Percentiles rank a stretch among this genome's conserved stretches.
Conservation (phyloP, 1,140 invertebrate genomes). For the Marisa cornuarietis region DNA sequence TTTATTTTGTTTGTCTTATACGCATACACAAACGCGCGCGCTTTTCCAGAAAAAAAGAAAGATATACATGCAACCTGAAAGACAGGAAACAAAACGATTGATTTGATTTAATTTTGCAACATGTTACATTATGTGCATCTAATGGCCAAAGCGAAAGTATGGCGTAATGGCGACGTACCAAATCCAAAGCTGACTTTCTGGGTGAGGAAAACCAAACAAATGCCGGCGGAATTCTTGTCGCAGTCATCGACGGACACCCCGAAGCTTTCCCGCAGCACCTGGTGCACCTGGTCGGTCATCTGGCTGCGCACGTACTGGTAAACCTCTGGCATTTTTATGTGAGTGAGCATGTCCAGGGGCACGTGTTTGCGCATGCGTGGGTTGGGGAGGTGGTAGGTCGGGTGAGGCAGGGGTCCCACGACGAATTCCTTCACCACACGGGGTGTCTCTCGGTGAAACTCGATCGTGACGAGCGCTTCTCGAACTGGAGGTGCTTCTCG, state of each 20-base stretch:
- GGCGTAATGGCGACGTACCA: background rate
- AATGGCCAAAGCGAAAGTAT: no score
- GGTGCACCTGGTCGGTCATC: background rate
- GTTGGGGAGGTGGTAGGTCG: slow-evolving; percentile 25
- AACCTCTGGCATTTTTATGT: background rate
- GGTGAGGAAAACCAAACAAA: background rate
- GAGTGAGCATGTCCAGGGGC: background rate
- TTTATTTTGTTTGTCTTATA: no score
- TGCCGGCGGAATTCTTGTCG: background rate
- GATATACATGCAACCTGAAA: no score
- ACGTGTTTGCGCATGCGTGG: slow-evolving; percentile 29
- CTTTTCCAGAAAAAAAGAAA: no score
- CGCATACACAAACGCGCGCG: no score
- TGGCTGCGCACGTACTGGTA: background rate
- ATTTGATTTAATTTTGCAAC: no score
- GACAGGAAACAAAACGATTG: no score
- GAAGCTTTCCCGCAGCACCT: slow-evolving; percentile 13
- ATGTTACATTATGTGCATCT: no score
- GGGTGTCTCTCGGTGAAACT: slow-evolving; percentile 28
- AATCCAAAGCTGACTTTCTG: slow-evolving; percentile 21
- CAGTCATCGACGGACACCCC: background rate
- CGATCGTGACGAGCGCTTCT: slow-evolving; percentile 46
- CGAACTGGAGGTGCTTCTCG: slow-evolving; percentile 32
- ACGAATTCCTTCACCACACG: slow-evolving; percentile 49
- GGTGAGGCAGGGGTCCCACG: slow-evolving; percentile 41